phyloP scores from a whole-genome alignment of 2,888 invertebrate species.

The Masnerella sp. region DNA sequence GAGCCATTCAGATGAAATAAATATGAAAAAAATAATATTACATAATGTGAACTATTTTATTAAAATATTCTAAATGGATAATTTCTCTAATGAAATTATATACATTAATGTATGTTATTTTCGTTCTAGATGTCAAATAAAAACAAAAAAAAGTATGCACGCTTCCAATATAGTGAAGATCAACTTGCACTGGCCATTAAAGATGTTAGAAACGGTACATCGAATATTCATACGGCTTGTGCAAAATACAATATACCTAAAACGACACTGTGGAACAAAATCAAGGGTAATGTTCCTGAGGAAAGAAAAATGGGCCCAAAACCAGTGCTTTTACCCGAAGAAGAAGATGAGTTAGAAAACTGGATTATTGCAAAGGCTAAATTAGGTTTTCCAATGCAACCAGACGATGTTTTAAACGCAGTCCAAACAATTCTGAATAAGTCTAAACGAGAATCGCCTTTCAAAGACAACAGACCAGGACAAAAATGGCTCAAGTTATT shows the following conservation, averaged over 20 bases:
- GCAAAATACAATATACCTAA: constrained; percentile 43
- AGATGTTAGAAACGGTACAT: not conserved
- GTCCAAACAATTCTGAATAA: constrained; percentile 57
- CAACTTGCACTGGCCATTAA: constrained; percentile 1
- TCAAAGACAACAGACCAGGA: constrained; percentile 62
- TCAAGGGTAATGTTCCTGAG: constrained; percentile 23
- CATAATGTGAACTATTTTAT: not conserved
- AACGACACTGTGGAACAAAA: constrained; percentile 45
- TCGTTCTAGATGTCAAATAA: constrained; percentile 2
- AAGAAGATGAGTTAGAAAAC: constrained; percentile 47
- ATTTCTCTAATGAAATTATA: not conserved
- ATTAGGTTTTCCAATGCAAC: constrained; percentile 63
- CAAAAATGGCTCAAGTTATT: constrained; percentile 68
- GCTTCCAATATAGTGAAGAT: not conserved
- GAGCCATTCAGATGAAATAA: no score
- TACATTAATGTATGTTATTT: not conserved
- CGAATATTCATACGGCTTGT: constrained; percentile 19
- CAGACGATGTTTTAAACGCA: constrained; percentile 59
- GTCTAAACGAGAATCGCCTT: constrained; percentile 53
- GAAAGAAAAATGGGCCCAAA: constrained; percentile 46
- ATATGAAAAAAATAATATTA: no score
- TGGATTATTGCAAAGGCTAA: constrained; percentile 60
- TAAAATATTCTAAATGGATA: not conserved
- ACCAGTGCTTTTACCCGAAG: constrained; percentile 15
- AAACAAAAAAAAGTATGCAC: constrained; percentile 7